Evolutionary conservation across 2,888 invertebrate genomes (phyloP).

Genomic region (Orchestes rusci): DNA sequence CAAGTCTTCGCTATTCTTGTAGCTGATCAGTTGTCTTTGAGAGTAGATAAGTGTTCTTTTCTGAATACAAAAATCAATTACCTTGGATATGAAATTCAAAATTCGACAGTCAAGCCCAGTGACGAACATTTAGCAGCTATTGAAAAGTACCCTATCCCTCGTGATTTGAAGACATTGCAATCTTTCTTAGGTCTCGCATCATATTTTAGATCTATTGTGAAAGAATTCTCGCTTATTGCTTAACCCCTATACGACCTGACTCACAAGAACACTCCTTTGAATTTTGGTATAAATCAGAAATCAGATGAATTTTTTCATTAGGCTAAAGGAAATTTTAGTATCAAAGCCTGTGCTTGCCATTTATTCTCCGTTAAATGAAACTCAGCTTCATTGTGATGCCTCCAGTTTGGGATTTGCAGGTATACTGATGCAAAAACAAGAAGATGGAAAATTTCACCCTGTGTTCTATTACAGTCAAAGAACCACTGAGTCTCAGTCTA

Average conservation of each 20-base stretch:
- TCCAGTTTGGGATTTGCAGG: not conserved
- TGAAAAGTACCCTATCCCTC: not conserved
- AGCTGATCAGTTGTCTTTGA: not conserved
- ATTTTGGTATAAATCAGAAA: not conserved
- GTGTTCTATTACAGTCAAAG: conserved; percentile 3
- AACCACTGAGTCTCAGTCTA: not conserved
- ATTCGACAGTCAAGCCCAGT: not conserved
- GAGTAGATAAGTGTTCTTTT: conserved; percentile 3
- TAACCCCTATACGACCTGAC: not conserved
- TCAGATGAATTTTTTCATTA: not conserved
- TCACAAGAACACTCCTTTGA: not conserved
- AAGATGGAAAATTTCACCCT: conserved; percentile 1
- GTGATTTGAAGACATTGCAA: not conserved
- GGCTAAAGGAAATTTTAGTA: not conserved
- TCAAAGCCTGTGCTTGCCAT: not conserved
- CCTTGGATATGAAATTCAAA: not conserved
- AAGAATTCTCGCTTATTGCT: not conserved
- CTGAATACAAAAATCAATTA: not conserved
- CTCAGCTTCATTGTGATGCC: not conserved
- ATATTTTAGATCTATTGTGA: not conserved
- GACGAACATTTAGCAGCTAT: not conserved
- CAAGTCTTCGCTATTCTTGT: too few species aligned
- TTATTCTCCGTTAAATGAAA: not conserved
- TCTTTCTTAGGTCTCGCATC: not conserved
- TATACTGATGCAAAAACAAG: conserved; percentile 8